phyloP scores from a whole-genome alignment of 2,113 vertebrate genomes.

The Muntiacus reevesi region DNA sequence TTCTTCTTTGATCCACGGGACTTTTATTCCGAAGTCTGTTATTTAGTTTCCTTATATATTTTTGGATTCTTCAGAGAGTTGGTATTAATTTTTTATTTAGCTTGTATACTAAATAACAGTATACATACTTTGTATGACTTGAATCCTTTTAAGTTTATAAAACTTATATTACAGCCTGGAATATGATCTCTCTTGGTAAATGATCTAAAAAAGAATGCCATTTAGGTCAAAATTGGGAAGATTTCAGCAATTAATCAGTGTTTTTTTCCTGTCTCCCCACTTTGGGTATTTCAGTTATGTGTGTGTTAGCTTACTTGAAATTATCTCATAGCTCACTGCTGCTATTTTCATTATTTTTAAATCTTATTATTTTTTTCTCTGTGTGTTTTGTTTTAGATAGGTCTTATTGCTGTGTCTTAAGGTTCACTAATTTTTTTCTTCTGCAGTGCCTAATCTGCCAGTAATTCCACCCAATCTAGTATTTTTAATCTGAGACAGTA shows the following conservation, averaged over 20 bases:
- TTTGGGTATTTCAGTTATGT: background rate
- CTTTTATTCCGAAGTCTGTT: background rate
- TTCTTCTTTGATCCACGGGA: background rate
- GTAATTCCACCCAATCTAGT: background rate
- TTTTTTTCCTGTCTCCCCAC: background rate
- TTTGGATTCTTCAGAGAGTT: background rate
- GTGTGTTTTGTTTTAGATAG: background rate
- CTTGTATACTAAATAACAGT: background rate
- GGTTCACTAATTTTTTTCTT: slow-evolving; percentile 4
- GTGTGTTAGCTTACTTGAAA: background rate
- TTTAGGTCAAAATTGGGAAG: slow-evolving; percentile 13
- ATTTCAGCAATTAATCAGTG: background rate
- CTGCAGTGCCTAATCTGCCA: background rate
- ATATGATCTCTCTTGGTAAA: background rate
- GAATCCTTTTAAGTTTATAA: slow-evolving; percentile 7
- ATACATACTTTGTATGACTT: background rate
- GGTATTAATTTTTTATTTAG: slow-evolving; percentile 23
- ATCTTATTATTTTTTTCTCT: background rate
- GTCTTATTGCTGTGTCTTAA: background rate
- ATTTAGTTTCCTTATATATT: background rate
- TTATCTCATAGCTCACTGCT: background rate
- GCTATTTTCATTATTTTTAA: background rate
- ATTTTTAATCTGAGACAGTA: background rate
- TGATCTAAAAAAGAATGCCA: background rate
- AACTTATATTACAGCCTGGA: background rate